Conservation (phyloP, 2,888 invertebrate species). For the Callyntrura guangdongensis region DNA sequence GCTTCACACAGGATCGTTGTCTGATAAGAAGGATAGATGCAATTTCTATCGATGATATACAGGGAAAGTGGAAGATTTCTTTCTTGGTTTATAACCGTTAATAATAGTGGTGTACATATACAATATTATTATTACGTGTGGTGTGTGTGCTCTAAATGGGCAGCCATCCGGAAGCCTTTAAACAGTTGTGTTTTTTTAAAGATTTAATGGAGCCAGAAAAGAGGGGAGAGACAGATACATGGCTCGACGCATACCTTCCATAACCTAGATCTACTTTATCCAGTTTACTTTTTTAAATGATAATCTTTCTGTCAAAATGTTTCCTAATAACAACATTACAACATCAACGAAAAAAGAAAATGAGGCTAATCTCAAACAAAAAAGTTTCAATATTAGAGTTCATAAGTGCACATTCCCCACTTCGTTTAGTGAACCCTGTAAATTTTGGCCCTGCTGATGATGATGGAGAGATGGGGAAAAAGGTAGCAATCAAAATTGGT, state of each 20-base stretch:
- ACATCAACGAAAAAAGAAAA: conserved; percentile 48
- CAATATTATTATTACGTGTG: too few species aligned
- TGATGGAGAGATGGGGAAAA: conserved; percentile 64
- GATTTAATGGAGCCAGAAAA: conserved; percentile 54
- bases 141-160: conserved; percentile 22
- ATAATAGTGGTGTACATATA: conserved; percentile 8
- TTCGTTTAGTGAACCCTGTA: background rate
- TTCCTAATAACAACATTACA: conserved; percentile 52
- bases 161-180: background rate
- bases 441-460: conserved; percentile 1
- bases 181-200: conserved; percentile 38
- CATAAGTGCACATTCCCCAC: background rate
- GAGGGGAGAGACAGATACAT: too few species aligned
- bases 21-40: background rate
- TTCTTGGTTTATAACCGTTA: conserved; percentile 15
- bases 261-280: background rate
- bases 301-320: conserved; percentile 45
- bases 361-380: conserved; percentile 16
- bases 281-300: conserved; percentile 40
- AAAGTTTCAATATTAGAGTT: background rate
- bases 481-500: conserved; percentile 80
- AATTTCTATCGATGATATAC: conserved; percentile 23
- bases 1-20: background rate
- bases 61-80: background rate
- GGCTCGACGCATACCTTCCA: too few species aligned